Percentiles rank a stretch among this genome's conserved stretches.
Evolutionary conservation across 2,888 invertebrate genomes (phyloP).

Genomic region (Athripsodes cinereus): DNA sequence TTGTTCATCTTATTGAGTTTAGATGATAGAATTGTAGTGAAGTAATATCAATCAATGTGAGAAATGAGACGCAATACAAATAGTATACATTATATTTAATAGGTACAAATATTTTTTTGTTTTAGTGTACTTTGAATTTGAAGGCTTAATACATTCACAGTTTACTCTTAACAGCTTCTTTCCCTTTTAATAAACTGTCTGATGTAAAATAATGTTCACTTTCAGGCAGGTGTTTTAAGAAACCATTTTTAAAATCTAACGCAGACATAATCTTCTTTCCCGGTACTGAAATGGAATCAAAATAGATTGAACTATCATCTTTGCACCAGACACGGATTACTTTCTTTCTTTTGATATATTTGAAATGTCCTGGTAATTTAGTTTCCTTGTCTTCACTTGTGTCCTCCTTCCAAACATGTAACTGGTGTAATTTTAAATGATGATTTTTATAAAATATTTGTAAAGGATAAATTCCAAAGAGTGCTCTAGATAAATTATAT

Average conservation of each 20-base stretch:
- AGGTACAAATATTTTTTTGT: too few species aligned
- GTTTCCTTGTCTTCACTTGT: conserved; percentile 22
- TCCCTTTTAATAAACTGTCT: neutral
- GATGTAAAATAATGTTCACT: conserved; percentile 18
- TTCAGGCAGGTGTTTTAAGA: conserved; percentile 54
- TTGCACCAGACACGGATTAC: conserved; percentile 61
- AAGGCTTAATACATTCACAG: too few species aligned
- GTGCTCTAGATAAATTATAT: conserved; percentile 65
- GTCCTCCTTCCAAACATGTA: conserved; percentile 37
- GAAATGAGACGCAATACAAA: too few species aligned
- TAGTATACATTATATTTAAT: too few species aligned
- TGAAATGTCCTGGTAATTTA: conserved; percentile 50
- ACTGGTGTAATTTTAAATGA: conserved; percentile 57
- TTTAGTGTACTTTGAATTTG: too few species aligned
- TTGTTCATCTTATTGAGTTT: too few species aligned
- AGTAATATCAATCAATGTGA: too few species aligned
- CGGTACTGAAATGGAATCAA: conserved; percentile 57
- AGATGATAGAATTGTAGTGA: too few species aligned
- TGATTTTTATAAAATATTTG: conserved; percentile 55
- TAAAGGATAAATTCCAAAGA: conserved; percentile 58
- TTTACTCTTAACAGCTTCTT: too few species aligned
- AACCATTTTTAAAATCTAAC: conserved; percentile 82
- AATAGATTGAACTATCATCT: conserved; percentile 57
- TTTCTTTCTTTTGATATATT: conserved; percentile 53
- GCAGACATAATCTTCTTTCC: conserved; percentile 70